Conservation (phyloP, 2,113 vertebrate species). For the Muntiacus muntjak region DNA sequence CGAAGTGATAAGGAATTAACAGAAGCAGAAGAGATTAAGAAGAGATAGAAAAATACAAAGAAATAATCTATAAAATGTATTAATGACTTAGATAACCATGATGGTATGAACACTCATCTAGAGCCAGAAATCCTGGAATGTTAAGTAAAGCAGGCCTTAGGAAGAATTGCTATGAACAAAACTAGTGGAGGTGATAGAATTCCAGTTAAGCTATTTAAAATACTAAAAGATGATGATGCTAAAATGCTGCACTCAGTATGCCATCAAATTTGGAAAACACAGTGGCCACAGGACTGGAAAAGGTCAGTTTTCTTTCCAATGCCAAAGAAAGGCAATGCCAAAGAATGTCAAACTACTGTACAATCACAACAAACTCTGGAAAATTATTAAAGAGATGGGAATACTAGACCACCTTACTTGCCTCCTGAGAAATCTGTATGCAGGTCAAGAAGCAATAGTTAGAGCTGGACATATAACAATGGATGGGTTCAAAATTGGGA, state of each 20-base stretch:
- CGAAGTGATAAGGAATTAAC: background rate
- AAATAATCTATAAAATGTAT: background rate
- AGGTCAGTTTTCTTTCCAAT: background rate
- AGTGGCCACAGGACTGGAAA: background rate
- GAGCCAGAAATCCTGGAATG: background rate
- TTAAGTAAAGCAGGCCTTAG: background rate
- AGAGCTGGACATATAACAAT: background rate
- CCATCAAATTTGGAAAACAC: background rate
- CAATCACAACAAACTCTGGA: background rate
- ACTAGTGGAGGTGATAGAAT: background rate
- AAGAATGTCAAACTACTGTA: background rate
- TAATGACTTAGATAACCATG: background rate
- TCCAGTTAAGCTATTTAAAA: background rate
- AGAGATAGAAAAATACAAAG: background rate
- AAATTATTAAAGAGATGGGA: background rate
- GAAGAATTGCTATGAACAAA: background rate
- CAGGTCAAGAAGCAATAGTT: background rate
- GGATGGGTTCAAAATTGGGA: background rate
- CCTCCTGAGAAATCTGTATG: background rate
- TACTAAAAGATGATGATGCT: background rate
- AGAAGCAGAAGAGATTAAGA: background rate
- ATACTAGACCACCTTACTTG: background rate
- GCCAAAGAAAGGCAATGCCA: background rate
- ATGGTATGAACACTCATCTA: background rate
- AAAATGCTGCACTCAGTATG: background rate